Percentiles rank a stretch among this genome's conserved stretches.
Conservation (phyloP, 2,797 vertebrate genomes). For the Myotis pilosus region DNA sequence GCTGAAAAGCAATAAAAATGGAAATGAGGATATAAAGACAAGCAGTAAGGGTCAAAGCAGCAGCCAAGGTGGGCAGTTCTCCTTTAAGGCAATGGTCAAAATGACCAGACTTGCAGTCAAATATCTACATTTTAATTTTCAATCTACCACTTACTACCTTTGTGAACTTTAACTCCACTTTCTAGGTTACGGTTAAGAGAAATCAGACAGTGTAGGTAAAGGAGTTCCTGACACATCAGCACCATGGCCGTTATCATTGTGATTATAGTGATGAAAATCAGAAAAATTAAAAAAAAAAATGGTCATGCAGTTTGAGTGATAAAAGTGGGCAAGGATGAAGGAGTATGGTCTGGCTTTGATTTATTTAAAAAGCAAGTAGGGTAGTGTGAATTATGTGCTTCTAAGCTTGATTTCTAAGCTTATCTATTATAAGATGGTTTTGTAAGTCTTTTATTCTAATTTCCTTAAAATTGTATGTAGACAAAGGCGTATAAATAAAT, state of each 20-base stretch:
- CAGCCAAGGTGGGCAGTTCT: neutral
- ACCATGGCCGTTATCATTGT: neutral
- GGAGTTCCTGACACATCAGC: neutral
- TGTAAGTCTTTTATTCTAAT: neutral
- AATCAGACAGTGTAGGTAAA: neutral
- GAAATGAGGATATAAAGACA: neutral
- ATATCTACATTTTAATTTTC: neutral
- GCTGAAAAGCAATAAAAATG: conserved; percentile 32
- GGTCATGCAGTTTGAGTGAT: neutral
- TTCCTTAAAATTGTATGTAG: neutral
- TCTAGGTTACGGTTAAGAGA: neutral
- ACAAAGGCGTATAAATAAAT: neutral
- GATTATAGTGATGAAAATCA: neutral
- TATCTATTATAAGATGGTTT: neutral
- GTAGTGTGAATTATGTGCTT: neutral
- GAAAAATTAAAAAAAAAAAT: neutral
- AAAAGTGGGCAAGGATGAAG: neutral
- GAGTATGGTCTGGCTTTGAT: neutral
- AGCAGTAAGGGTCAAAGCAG: neutral
- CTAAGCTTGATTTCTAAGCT: neutral
- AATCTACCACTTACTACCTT: neutral
- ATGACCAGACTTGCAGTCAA: neutral
- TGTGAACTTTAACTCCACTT: neutral
- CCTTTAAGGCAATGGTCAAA: neutral
- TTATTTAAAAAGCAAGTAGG: neutral